Evolutionary conservation across 2,797 vertebrate species (phyloP), one percentile per base, ranked within the genome.

Genomic region (Dendrocincla tyrannina): DNA sequence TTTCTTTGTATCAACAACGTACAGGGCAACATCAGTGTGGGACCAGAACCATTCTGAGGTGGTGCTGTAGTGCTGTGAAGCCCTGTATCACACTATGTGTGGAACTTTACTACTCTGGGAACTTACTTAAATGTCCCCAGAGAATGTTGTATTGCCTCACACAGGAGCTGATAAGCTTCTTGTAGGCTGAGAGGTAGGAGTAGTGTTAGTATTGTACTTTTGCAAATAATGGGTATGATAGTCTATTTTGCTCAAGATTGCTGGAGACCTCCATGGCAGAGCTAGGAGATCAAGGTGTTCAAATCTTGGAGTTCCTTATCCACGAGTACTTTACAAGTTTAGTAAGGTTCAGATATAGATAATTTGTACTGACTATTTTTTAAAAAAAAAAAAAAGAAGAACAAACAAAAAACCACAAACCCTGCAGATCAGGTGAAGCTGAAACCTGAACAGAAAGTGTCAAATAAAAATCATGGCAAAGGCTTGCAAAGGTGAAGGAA

Each of bases 11-110:
- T 47, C 0, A 3, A 4, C 6, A 7, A n/a, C 13, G 9, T 4
- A 10, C 24, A 4, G 9, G 7, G 35, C 15, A 39, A 44, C 16
- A 41, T 5, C 18, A 11, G 4, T 1, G 10, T 46, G 47, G 22
- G 24, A 5, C 19, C 19, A 50, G 58, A 19, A 32, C 35, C 0
- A 1, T 19, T 49, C 62, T 28, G 46, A 37, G 10, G n/a, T n/a
- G 23, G 10, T 46, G 35, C 30, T 39, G 7, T 22, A 56, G 27
- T 4, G 11, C n/a, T 56, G n/a, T 17, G 33, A 49, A 39, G 28
- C 6, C 1, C 2, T 10, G n/a, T 0, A 1, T 55, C 7, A 1
- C 0, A 1, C 10, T 16, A 44, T 0, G 1, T 7, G 20, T 1
- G 2, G 41, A 73, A 37, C 37, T 73, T 52, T 63, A 22, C 12